Conservation (phyloP, 2,797 vertebrate species). For the Spinus pinus region DNA sequence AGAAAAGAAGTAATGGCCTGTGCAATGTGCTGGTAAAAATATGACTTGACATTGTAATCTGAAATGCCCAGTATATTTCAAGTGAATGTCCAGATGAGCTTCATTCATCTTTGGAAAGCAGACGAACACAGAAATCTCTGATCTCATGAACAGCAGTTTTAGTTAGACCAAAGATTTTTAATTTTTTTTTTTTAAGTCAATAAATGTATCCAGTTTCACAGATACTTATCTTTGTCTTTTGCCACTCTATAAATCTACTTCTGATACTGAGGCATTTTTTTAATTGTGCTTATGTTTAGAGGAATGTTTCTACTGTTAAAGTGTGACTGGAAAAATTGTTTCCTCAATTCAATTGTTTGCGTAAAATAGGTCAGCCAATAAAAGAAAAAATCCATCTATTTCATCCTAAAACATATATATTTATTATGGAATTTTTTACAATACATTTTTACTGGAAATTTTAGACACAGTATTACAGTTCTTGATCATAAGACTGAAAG, state of each 20-base stretch:
- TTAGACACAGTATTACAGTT: background rate
- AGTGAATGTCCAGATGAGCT: background rate
- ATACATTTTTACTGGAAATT: background rate
- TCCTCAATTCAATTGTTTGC: background rate
- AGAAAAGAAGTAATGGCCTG: background rate
- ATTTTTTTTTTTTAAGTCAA: background rate
- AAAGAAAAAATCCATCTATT: background rate
- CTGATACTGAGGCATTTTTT: background rate
- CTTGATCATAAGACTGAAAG: background rate
- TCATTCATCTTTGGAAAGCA: background rate
- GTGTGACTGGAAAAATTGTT: background rate
- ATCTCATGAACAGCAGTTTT: background rate
- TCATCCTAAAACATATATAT: background rate
- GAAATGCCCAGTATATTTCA: background rate
- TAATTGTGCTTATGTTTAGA: background rate
- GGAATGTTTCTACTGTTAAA: background rate
- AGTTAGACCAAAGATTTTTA: background rate
- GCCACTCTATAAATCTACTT: background rate
- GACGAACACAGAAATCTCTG: background rate
- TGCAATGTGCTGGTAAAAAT: background rate
- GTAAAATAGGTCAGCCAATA: background rate
- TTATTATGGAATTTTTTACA: background rate
- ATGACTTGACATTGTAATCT: background rate
- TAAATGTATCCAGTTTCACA: background rate
- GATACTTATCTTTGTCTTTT: background rate